These are phyloP conservation scores for Hormaphis cornu DNA, from an alignment of 1,140 invertebrate genomes.

Conservation along the genomic window DNA sequence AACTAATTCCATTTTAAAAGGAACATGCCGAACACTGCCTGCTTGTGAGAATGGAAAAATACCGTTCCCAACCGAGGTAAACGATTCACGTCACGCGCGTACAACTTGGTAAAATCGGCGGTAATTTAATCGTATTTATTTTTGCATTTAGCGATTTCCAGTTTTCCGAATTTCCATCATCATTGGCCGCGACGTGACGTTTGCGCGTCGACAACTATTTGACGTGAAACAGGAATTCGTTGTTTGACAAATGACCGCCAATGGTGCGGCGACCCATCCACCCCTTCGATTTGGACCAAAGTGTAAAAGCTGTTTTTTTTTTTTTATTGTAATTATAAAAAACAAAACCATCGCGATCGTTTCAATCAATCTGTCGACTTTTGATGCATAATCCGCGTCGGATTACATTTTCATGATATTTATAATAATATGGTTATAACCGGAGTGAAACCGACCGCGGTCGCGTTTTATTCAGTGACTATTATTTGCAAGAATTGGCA, in stretches of 20 bases:
- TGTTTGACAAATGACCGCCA: slow-evolving; percentile 13
- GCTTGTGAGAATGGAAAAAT: too few species aligned
- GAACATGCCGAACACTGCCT: too few species aligned
- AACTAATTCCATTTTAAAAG: too few species aligned
- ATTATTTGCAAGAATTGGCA: too few species aligned
- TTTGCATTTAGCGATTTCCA: background rate
- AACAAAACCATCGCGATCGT: background rate
- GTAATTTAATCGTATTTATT: slow-evolving; percentile 12
- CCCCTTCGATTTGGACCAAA: background rate
- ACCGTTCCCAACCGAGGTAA: too few species aligned
- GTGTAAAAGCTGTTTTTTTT: background rate
- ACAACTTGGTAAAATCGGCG: background rate
- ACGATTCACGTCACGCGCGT: too few species aligned
- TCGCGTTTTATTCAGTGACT: too few species aligned
- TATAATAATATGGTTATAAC: background rate
- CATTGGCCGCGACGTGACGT: too few species aligned
- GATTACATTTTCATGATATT: background rate
- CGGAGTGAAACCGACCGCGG: too few species aligned
- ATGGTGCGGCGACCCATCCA: background rate
- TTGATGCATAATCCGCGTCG: background rate
- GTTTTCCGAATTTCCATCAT: slow-evolving; percentile 14
- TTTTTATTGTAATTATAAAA: background rate
- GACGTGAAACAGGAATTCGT: background rate
- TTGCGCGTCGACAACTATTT: background rate
- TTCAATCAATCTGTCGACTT: background rate